These are phyloP conservation scores for Zhuqinia jingwanae DNA, from an alignment of 2,888 invertebrate species.

Conservation along the genomic window DNA sequence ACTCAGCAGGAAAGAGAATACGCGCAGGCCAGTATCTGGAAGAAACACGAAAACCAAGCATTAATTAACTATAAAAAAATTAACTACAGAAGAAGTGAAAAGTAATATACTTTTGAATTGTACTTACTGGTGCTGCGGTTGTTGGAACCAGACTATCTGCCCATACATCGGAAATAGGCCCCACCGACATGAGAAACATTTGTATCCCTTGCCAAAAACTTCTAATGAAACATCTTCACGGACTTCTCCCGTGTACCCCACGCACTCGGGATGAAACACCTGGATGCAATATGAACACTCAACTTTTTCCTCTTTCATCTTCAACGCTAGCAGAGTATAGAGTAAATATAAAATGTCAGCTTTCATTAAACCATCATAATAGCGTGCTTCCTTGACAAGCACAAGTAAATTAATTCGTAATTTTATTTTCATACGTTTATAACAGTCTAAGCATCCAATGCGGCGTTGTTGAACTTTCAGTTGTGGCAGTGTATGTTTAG, in stretches of 20 bases:
- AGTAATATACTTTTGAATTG: too few relatives aligned
- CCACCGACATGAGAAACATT: conserved; percentile 74
- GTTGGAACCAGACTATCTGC: conserved; percentile 77
- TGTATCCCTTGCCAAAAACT: conserved; percentile 67
- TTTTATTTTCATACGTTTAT: conserved; percentile 73
- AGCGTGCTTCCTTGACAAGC: too few relatives aligned
- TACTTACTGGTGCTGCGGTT: conserved; percentile 70
- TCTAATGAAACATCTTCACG: conserved; percentile 8
- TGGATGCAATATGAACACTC: conserved; percentile 71
- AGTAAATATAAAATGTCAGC: too few relatives aligned
- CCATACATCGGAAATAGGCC: conserved; percentile 76
- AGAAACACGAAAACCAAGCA: background rate
- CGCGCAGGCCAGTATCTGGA: conserved; percentile 77
- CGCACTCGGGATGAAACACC: conserved; percentile 74
- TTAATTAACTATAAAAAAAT: background rate
- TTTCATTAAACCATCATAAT: too few relatives aligned
- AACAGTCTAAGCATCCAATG: conserved; percentile 75
- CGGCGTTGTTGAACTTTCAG: conserved; percentile 64
- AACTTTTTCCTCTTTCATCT: conserved; percentile 48
- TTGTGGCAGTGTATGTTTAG: conserved; percentile 69
- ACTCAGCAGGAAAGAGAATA: conserved; percentile 74
- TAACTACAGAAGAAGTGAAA: background rate
- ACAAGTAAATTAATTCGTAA: too few relatives aligned
- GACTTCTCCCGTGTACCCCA: conserved; percentile 63
- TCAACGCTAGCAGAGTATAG: conserved; percentile 55